A percentile compares a stretch with the other conserved stretches of the same genome.
These are phyloP conservation scores for Otolemur crassicaudatus DNA, from an alignment of 2,797 vertebrate genomes.

Conservation along the genomic window DNA sequence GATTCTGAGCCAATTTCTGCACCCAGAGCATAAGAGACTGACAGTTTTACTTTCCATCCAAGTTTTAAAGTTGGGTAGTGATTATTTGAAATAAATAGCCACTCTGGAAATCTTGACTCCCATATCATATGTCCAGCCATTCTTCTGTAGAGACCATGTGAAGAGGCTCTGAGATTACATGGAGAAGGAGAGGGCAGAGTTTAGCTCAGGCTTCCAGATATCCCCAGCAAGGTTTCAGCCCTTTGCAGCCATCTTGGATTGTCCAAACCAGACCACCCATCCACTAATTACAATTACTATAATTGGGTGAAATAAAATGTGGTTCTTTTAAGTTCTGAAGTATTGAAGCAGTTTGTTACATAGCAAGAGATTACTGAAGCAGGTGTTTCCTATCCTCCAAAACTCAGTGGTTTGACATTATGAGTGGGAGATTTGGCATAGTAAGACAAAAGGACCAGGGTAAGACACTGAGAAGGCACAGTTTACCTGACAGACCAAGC, in stretches of 20 bases:
- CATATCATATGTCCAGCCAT: not conserved
- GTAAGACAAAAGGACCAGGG: not conserved
- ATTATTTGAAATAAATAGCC: not conserved
- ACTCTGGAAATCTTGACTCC: not conserved
- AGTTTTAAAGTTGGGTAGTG: no score
- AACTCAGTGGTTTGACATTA: not conserved
- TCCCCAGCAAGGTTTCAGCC: not conserved
- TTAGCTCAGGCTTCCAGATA: not conserved
- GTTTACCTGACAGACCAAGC: not conserved
- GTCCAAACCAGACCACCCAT: not conserved
- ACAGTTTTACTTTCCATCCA: not conserved
- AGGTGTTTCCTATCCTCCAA: not conserved
- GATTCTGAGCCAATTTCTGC: not conserved
- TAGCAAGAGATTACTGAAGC: not conserved
- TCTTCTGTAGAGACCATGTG: not conserved
- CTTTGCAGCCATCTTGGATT: not conserved
- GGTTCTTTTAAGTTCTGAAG: not conserved
- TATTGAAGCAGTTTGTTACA: not conserved
- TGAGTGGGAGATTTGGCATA: not conserved
- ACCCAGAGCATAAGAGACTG: not conserved
- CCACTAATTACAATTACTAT: not conserved
- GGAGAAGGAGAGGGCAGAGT: not conserved
- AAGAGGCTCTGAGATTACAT: not conserved
- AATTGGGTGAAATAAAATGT: not conserved
- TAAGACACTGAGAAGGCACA: not conserved